Base-by-base conservation (phyloP, 2,888 invertebrate genomes). In the Muschampia plurimacula region DNA sequence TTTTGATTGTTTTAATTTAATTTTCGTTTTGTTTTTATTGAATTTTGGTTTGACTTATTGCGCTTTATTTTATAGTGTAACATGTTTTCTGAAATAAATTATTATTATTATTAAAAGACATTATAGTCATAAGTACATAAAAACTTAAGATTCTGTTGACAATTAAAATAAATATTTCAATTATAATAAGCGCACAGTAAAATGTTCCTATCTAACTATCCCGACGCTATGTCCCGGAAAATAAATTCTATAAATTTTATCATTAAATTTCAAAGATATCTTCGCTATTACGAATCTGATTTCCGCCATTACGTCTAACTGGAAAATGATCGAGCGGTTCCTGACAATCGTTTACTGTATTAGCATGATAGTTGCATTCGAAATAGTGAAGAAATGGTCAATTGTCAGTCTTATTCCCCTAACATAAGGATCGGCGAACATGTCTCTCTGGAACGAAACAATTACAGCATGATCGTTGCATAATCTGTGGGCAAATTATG, bases 201-300 rank as follows among this genome's bases (percentile, higher is more conserved):
- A 63, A 62, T 72, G 13, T 67, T 22, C 9, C 22, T 41, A 55
- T 10, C 46, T 62, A 55, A 15, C 9, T 57, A 32, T 65, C 39
- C 28, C 5, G 55, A 72, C n/a, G 41, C 39, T 52, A 52, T 28
- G 67, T 72, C 72, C 63, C 55, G 8, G 72, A 44, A 63, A 67
- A 72, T 72, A 72, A 62, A 67, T 72, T 72, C 55, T 63, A 72
- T 72, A 72, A 36, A 36, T 67, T 67, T 72, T 72, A 72, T 68
- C 72, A 72, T 72, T 72, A 68, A 72, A 72, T 72, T 72, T 72
- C 67, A 72, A 68, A 72, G 59, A 64, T 72, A 72, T 68, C 72
- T 72, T 68, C 72, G 72, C 67, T 62, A 68, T 72, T 72, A 72
- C 72, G 72, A 68, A 72, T 72, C 72, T 64, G 72, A 72, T 72